Evolutionary conservation across 30 jellyfish, hydroid and myxozoan species (phyloP), one percentile per base, ranked within the genome.

Genomic region (Aurelia sp.): DNA sequence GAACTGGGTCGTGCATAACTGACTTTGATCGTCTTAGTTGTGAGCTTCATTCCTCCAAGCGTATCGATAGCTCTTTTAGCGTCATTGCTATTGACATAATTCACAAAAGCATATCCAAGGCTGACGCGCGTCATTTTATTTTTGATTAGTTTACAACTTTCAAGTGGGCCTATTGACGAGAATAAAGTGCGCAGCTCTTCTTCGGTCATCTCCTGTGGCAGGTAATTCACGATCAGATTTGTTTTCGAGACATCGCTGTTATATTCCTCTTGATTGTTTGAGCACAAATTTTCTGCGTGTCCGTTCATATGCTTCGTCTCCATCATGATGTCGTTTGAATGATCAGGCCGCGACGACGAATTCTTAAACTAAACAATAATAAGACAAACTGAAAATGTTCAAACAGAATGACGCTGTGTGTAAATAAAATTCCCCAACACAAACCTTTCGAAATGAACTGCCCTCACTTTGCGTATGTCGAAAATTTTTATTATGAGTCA

Each of bases 1-100:
- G 97, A 90, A 67, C 99, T 96, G 64, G 99, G 99, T 27, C 99
- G 97, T 31, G 99, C 99, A 59, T 86, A 90, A 72, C 99, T 96
- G 48, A 96, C 99, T 83, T 96, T 96, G 67, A 96, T 96, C 66
- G 97, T 91, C 74, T 96, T 96, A 55, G 86, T 88, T 18, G 97
- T 89, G 48, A 96, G 90, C 91, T 88, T 96, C 98, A 96, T 96
- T n/a, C 98, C 97, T 33, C 94, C 92, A 55, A 96, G 90, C 68
- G 98, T 76, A n/a, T 90, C 98, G 72, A 96, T 91, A 27, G 99
- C 99, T 80, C 96, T 84, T 60, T 74, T 88, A 50, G 99, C 98
- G 67, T 91, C 97, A n/a, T 60, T 63, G 11, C 96, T 91, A 67
- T 88, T 86, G 66, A 92, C 91, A 80, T 84, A 96, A 71, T 96